These are phyloP conservation scores for Ooceraea biroi DNA, from an alignment of 1,140 invertebrate species.

Conservation along the genomic window DNA sequence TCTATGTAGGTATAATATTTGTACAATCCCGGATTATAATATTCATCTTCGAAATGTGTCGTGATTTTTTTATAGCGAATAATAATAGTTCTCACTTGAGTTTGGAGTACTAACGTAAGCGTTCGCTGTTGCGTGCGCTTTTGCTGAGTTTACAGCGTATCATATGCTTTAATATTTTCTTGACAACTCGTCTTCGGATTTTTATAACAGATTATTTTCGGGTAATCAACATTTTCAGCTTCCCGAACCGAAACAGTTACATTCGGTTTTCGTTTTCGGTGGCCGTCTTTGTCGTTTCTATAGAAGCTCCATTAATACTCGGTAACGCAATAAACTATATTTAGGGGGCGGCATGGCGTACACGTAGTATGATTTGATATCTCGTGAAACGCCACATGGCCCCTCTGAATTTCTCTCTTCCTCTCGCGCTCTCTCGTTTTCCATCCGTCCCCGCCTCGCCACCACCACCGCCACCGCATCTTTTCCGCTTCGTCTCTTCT, in stretches of 20 bases:
- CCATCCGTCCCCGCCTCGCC: constrained; percentile 45
- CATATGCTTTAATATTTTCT: too few species aligned
- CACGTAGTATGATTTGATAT: constrained; percentile 84
- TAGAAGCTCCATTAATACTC: constrained; percentile 84
- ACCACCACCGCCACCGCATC: background rate
- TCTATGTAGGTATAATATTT: too few species aligned
- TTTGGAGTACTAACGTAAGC: too few species aligned
- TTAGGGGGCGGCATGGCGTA: constrained; percentile 83
- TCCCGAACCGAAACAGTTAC: constrained; percentile 50
- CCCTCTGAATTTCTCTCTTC: constrained; percentile 74
- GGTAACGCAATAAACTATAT: constrained; percentile 86
- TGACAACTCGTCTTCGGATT: too few species aligned
- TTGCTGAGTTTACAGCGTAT: too few species aligned
- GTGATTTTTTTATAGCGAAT: too few species aligned
- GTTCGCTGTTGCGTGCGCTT: background rate
- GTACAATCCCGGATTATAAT: too few species aligned
- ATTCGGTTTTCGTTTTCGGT: constrained; percentile 21
- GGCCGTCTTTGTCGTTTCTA: constrained; percentile 77
- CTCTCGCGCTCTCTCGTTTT: constrained; percentile 67
- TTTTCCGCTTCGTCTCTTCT: constrained; percentile 13
- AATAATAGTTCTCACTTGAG: too few species aligned
- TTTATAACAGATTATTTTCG: background rate
- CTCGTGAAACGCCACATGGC: constrained; percentile 84
- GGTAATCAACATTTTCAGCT: constrained; percentile 57
- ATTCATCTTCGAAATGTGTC: too few species aligned